Evolutionary conservation across 2,888 invertebrate genomes (phyloP), one percentile per base, ranked within the genome.

Genomic region (Leucoptera coffeella): DNA sequence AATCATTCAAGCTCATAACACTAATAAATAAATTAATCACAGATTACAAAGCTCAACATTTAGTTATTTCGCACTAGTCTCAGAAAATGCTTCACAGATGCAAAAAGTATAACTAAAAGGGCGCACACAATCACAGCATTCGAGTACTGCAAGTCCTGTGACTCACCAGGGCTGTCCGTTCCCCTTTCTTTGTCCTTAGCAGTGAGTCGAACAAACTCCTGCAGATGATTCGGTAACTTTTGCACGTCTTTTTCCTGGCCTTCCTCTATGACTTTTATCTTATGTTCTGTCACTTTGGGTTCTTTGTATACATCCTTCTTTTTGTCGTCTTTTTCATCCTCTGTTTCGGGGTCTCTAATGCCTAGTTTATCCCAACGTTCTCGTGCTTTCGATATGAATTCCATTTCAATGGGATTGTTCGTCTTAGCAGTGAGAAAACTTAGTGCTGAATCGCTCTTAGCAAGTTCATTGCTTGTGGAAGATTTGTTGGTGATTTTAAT

Each of bases 321-420:
- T n/a, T n/a, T n/a, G 26, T 35, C 42, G 19, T 62, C 34, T 20
- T 54, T 65, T 35, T 77, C 78, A 35, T 75, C 76, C 43, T 77
- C 78, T 38, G 77, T 78, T 39, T 78, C 77, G 14, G 77, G 77
- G 47, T 83, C 82, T 30, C 75, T 69, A 39, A 85, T 78, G 7
- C 81, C 78, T 33, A 81, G 62, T 48, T 84, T 84, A 30, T 73
- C 74, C 58, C 80, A 78, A 14, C 85, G 73, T 44, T 81, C 78
- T 39, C 78, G 79, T 25, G 88, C 87, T 42, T 78, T 82, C 15
- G 74, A 77, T 48, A 89, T 81, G 42, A 89, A 89, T 47, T 89
- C 88, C 37, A 77, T 76, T 42, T 85, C 84, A 10, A 86, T 78
- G 30, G 61, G 64, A 39, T 69, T 73, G 30, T 71, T 65, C 9